Percentiles rank a stretch among this genome's conserved stretches.
Evolutionary conservation across 2,888 invertebrate species (phyloP).

Genomic region (Lomographa bimaculata): DNA sequence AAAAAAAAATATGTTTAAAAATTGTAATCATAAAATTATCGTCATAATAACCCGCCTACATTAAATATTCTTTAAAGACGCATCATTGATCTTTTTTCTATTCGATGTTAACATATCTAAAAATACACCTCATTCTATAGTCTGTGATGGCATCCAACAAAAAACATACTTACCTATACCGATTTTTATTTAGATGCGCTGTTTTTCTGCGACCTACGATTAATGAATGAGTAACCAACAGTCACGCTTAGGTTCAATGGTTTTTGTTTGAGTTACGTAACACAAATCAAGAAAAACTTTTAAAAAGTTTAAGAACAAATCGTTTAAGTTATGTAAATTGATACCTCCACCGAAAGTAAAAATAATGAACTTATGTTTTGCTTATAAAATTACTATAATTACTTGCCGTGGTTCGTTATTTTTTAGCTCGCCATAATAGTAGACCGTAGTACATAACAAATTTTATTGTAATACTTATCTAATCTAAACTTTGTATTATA

Average conservation of each 20-base stretch:
- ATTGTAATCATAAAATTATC: no score
- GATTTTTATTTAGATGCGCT: slow-evolving; percentile 9
- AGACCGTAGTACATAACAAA: no score
- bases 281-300: slow-evolving; percentile 10
- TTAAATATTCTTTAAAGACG: no score
- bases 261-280: slow-evolving; percentile 21
- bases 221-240: slow-evolving; percentile 23
- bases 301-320: slow-evolving; percentile 14
- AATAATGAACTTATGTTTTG: no score
- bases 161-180: slow-evolving; percentile 16
- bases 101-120: slow-evolving; percentile 13
- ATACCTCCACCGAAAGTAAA: no score
- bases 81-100: slow-evolving; percentile 11
- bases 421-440: no score
- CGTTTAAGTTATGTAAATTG: slow-evolving; percentile 20
- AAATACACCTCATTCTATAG: slow-evolving; percentile 14
- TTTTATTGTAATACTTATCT: no score
- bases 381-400: no score
- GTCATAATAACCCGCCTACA: no score
- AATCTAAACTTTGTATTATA: no score
- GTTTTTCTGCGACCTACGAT: slow-evolving; percentile 17
- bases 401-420: no score
- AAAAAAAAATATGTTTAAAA: no score
- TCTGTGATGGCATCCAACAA: slow-evolving; percentile 23
- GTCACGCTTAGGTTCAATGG: slow-evolving; percentile 7